A percentile compares a stretch with the other conserved stretches of the same genome.
These are phyloP conservation scores for Calliopsis andreniformis DNA, from an alignment of 1,140 invertebrate species.

Conservation along the genomic window DNA sequence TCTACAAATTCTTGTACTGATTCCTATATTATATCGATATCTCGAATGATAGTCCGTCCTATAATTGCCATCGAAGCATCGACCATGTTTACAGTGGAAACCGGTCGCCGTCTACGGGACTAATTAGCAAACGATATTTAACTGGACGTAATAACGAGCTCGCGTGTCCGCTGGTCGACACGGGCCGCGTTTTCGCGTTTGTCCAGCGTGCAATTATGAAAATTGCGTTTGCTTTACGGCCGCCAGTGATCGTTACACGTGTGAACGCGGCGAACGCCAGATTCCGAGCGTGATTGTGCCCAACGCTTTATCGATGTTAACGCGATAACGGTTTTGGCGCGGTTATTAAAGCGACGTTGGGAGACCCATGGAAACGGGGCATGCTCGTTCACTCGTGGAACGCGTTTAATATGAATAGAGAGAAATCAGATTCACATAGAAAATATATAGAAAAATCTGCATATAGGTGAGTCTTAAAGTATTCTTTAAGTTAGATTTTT, in stretches of 20 bases:
- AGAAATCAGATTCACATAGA: not conserved
- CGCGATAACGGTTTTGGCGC: conserved; percentile 16
- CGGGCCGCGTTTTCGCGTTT: conserved; percentile 52
- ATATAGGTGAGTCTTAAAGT: too few relatives aligned
- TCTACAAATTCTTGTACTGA: too few relatives aligned
- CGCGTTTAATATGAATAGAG: too few relatives aligned
- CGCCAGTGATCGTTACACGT: conserved; percentile 57
- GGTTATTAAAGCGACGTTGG: conserved; percentile 8
- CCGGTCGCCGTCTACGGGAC: not conserved
- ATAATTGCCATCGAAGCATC: too few relatives aligned
- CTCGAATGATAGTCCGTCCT: too few relatives aligned
- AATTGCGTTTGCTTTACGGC: conserved; percentile 70
- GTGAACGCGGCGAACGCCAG: conserved; percentile 49
- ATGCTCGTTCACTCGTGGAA: not conserved
- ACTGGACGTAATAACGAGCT: conserved; percentile 59
- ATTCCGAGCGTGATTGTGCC: conserved; percentile 42
- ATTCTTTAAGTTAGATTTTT: too few relatives aligned
- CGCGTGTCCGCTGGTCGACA: conserved; percentile 50
- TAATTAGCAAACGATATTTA: conserved; percentile 75
- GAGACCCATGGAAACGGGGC: not conserved
- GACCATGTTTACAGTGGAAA: too few relatives aligned
- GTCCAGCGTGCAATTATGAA: conserved; percentile 71
- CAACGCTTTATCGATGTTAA: conserved; percentile 41
- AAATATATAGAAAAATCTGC: too few relatives aligned
- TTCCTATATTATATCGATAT: too few relatives aligned